Base-by-base conservation (phyloP, 2,888 invertebrate species). In the Panzeria rudis region DNA sequence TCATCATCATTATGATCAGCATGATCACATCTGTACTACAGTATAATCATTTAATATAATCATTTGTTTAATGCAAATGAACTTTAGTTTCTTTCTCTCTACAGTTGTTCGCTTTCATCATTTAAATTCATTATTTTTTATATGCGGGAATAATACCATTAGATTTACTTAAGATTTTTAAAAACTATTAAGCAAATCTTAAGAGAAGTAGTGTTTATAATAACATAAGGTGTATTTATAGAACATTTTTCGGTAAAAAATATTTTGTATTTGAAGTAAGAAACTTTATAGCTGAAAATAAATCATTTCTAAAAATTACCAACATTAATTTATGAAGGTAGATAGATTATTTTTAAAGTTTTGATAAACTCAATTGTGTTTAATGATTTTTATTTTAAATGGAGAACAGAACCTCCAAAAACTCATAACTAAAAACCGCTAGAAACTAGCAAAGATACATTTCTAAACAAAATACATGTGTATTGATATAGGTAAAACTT, bases 1-100 rank as follows among this genome's bases (percentile, higher is more conserved):
- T 62, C 29, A 44, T 66, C 38, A 50, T 75, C 29, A 68, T 73
- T 52, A 20, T 66, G 13, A 38, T 44, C 59, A 68, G 17, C 13
- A 47, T 35, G 2, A 62, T 61, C 11, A 32, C 13, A 56, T 66
- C 6, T 50, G 4, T n/a, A 23, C 15, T 6, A 29, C 44, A 35
- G n/a, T n/a, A n/a, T n/a, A 35, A 56, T 29, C 32, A 44, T 66
- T 76, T 56, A 47, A 75, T 64, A 35, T 64, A 38, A 52, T 62
- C 59, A 64, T 75, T 75, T 54, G 23, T 38, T 62, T 7, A 62
- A 54, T 9, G 25, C 9, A 54, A 25, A 64, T 15, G 17, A 38
- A 7, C n/a, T 13, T 32, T 44, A 64, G 29, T 32, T 5, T 61
- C 9, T 61, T 29, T 69, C 17, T 13, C 5, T 47, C 8, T 25